phyloP scores from a whole-genome alignment of 2,797 vertebrate species.

The Morus bassanus region DNA sequence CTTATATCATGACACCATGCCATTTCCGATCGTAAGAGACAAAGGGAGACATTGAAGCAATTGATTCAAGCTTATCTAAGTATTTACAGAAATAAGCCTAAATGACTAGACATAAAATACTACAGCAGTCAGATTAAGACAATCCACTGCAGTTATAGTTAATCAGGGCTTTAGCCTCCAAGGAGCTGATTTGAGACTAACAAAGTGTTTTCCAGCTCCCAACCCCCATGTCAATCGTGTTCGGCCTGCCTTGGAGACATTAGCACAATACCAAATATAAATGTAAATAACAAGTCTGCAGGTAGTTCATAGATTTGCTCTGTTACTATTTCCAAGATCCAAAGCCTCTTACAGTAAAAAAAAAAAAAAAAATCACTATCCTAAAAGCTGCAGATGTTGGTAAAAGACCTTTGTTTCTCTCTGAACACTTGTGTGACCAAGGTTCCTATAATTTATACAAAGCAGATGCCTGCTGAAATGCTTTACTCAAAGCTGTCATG shows the following conservation, averaged over 20 bases:
- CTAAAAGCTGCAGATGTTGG: neutral
- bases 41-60: slow-evolving; percentile 1
- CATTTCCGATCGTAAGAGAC: neutral
- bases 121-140: slow-evolving; percentile 42
- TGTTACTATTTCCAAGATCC: neutral
- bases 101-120: slow-evolving; percentile 47
- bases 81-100: slow-evolving; percentile 56
- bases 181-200: slow-evolving; percentile 31
- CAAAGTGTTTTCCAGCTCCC: neutral
- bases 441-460: slow-evolving; percentile 37
- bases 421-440: slow-evolving; percentile 24
- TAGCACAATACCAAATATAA: neutral
- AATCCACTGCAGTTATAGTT: slow-evolving; percentile 49
- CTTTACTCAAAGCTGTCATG: slow-evolving; percentile 40
- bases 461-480: slow-evolving; percentile 53
- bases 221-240: neutral
- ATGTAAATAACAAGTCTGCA: neutral
- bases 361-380: neutral
- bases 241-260: neutral
- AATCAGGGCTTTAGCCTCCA: slow-evolving; percentile 47
- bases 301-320: neutral
- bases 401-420: slow-evolving; percentile 21
- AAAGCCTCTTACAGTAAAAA: neutral
- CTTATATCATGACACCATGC: neutral
- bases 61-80: slow-evolving; percentile 51